Conservation (phyloP, 2,113 vertebrate genomes). For the Gopherus flavomarginatus region DNA sequence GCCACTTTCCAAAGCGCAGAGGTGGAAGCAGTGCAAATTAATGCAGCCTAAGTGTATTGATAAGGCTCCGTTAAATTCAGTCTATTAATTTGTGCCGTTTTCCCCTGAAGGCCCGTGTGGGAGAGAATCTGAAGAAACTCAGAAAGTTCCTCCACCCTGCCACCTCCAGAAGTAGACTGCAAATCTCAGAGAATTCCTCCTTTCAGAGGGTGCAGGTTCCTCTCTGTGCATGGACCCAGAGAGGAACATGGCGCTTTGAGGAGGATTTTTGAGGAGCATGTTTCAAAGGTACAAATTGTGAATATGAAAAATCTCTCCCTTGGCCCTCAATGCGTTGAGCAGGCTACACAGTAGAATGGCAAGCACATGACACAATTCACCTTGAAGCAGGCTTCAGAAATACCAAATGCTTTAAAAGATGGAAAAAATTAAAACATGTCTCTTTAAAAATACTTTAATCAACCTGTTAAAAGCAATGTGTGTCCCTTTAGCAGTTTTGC, state of each 20-base stretch:
- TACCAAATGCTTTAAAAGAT: neutral
- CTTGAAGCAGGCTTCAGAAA: neutral
- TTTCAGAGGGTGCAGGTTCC: neutral
- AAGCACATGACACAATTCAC: neutral
- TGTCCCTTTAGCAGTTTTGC: neutral
- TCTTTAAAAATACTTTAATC: neutral
- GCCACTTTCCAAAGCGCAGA: fast-evolving
- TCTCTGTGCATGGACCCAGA: fast-evolving
- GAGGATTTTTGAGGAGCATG: fast-evolving
- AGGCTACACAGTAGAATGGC: neutral
- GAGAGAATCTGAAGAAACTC: neutral
- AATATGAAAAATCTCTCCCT: neutral
- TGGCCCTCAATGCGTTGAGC: too few relatives aligned
- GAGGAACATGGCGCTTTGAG: neutral
- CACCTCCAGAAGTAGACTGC: neutral
- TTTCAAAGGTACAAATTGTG: neutral
- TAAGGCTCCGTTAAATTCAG: neutral
- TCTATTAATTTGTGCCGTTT: neutral
- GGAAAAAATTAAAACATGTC: neutral
- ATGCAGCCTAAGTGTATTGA: fast-evolving
- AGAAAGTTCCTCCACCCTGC: neutral
- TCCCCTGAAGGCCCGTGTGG: neutral
- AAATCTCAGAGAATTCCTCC: fast-evolving
- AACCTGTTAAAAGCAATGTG: neutral
- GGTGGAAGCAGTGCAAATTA: neutral